These are phyloP conservation scores for Formica exsecta DNA, from an alignment of 1,140 invertebrate species.

Conservation along the genomic window DNA sequence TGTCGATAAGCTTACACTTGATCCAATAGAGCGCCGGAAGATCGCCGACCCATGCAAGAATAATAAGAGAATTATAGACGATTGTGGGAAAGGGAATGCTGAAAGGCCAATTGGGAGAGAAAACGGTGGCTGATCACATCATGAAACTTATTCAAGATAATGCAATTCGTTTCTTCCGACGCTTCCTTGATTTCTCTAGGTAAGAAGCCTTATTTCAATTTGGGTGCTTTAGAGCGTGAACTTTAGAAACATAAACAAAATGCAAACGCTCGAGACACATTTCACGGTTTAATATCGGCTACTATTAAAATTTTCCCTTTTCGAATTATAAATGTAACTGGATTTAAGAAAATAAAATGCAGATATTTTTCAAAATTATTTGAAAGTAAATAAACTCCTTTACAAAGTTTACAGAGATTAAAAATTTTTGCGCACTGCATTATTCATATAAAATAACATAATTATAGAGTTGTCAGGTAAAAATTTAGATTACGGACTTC, in stretches of 20 bases:
- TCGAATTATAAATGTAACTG: neutral
- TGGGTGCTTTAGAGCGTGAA: too few relatives aligned
- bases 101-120: slow-evolving; percentile 24
- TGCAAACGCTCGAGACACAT: slow-evolving; percentile 21
- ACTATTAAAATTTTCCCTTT: slow-evolving; percentile 16
- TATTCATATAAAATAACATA: slow-evolving; percentile 27
- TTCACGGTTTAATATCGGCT: slow-evolving; percentile 50
- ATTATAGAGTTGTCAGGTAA: slow-evolving; percentile 19
- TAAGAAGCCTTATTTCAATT: too few relatives aligned
- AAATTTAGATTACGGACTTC: slow-evolving; percentile 8
- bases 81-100: too few relatives aligned
- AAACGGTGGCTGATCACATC: neutral
- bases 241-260: too few relatives aligned
- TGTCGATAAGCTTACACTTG: too few relatives aligned
- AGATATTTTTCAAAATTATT: neutral
- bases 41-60: neutral
- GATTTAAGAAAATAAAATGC: neutral
- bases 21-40: too few relatives aligned
- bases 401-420: neutral
- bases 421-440: neutral
- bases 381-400: neutral
- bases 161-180: neutral
- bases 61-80: slow-evolving; percentile 22
- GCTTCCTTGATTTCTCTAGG: slow-evolving; percentile 36
- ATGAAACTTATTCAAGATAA: slow-evolving; percentile 41